Evolutionary conservation across 2,888 invertebrate genomes (phyloP).

Genomic region (Alloscopus bannaensis): DNA sequence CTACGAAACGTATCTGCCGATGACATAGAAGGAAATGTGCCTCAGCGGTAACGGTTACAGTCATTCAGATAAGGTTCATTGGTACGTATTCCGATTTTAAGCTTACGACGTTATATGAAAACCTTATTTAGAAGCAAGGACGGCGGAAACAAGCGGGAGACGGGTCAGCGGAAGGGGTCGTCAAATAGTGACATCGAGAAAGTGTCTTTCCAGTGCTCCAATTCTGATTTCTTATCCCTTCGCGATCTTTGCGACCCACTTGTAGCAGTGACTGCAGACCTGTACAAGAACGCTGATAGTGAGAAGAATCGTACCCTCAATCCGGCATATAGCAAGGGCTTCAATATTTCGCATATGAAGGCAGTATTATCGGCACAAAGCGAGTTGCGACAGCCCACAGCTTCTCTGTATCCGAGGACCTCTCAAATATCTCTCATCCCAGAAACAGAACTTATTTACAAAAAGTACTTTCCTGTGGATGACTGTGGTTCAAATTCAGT

Average conservation of each 20-base stretch:
- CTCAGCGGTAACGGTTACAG: background rate
- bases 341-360: constrained; percentile 33
- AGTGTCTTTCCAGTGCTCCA: background rate
- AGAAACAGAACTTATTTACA: constrained; percentile 40
- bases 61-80: background rate
- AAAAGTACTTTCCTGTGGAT: constrained; percentile 40
- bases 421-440: constrained; percentile 55
- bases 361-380: constrained; percentile 56
- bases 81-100: background rate
- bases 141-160: background rate
- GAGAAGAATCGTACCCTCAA: no score
- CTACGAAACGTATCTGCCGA: constrained; percentile 32
- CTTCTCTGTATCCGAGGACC: constrained; percentile 51
- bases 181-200: background rate
- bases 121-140: background rate
- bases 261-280: no score
- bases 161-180: background rate
- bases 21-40: background rate
- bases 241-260: background rate
- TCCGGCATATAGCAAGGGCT: background rate
- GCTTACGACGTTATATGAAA: no score
- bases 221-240: background rate
- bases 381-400: constrained; percentile 54
- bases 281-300: no score
- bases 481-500: background rate